These are phyloP conservation scores for Cetoscarus ocellatus DNA, from an alignment of 2,797 vertebrate genomes.

Conservation along the genomic window DNA sequence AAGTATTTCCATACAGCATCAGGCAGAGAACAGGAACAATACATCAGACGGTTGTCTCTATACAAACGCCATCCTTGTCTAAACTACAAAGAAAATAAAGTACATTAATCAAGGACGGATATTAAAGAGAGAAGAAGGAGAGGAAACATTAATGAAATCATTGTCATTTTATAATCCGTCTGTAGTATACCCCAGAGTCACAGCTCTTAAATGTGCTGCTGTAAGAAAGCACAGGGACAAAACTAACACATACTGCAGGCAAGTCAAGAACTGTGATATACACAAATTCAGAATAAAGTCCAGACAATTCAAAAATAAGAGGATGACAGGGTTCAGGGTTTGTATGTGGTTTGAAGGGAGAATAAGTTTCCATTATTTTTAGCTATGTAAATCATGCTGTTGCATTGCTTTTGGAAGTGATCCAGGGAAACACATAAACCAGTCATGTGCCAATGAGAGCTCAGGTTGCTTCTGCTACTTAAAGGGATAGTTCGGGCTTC, in stretches of 20 bases:
- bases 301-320: background rate
- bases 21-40: slow-evolving; percentile 10
- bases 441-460: too few relatives aligned
- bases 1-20: slow-evolving; percentile 24
- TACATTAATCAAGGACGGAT: slow-evolving; percentile 17
- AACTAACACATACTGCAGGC: slow-evolving; percentile 9
- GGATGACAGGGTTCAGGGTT: slow-evolving; percentile 3
- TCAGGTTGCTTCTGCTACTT: too few relatives aligned
- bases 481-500: too few relatives aligned
- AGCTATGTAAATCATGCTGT: background rate
- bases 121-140: background rate
- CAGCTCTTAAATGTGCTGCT: slow-evolving; percentile 15
- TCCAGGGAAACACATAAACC: background rate
- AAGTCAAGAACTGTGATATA: background rate
- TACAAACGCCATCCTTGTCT: slow-evolving; percentile 1
- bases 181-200: slow-evolving; percentile 7
- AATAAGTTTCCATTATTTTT: background rate
- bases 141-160: slow-evolving; percentile 8
- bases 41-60: slow-evolving; percentile 14
- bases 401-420: background rate
- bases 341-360: slow-evolving; percentile 20
- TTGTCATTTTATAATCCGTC: slow-evolving; percentile 30
- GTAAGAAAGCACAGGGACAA: slow-evolving; percentile 7
- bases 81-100: slow-evolving; percentile 10
- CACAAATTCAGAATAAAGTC: background rate